Percentiles rank a stretch among this genome's conserved stretches.
Conservation (phyloP, 2,113 vertebrate genomes). For the Vulpes ferrilata region DNA sequence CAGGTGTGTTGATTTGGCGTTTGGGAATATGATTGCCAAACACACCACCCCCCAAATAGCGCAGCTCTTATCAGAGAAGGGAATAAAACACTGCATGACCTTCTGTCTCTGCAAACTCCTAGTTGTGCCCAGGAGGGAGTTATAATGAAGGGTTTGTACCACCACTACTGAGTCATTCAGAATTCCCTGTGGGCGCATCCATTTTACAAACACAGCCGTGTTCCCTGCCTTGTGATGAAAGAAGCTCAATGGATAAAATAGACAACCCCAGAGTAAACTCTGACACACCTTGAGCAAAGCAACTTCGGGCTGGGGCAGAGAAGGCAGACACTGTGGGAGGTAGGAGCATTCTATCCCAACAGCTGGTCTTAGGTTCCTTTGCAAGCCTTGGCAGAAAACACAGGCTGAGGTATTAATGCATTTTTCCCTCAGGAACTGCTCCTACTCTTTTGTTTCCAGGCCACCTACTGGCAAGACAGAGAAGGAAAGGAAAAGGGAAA, state of each 20-base stretch:
- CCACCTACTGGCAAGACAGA: conserved; percentile 57
- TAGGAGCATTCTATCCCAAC: neutral
- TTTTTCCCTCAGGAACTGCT: conserved; percentile 8
- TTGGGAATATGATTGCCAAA: neutral
- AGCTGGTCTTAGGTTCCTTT: neutral
- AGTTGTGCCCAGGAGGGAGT: neutral
- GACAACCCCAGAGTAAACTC: conserved; percentile 53
- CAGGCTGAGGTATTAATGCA: neutral
- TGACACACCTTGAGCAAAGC: conserved; percentile 69
- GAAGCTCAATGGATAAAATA: conserved; percentile 54
- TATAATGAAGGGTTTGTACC: conserved; percentile 1
- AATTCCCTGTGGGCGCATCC: conserved; percentile 45
- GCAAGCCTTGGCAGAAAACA: neutral
- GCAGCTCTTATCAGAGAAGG: neutral
- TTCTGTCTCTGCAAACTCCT: neutral
- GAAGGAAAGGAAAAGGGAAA: neutral
- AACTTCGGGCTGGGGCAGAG: neutral
- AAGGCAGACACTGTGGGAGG: neutral
- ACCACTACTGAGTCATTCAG: conserved; percentile 52
- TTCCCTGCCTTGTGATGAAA: conserved; percentile 47
- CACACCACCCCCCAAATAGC: neutral
- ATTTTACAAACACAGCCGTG: conserved; percentile 44
- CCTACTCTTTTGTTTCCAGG: conserved; percentile 37
- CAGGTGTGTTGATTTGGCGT: neutral
- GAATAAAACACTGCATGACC: neutral